phyloP scores from a whole-genome alignment of 2,113 vertebrate genomes.

The Phoxinus phoxinus region DNA sequence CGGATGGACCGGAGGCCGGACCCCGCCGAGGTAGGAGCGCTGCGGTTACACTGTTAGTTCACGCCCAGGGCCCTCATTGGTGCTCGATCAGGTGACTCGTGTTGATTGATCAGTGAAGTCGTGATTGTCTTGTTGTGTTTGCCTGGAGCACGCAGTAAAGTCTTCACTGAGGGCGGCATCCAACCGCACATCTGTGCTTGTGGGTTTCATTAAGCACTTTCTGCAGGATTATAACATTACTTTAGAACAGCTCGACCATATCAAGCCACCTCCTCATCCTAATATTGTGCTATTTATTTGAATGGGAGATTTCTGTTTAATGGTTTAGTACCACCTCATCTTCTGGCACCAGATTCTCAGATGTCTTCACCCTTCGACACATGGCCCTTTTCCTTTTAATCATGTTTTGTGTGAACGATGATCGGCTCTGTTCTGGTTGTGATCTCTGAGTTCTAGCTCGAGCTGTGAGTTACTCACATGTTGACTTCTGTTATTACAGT shows the following conservation, averaged over 20 bases:
- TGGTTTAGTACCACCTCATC: no score
- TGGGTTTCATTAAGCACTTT: neutral
- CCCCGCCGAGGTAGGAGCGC: neutral
- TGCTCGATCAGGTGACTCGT: neutral
- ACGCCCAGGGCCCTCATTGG: neutral
- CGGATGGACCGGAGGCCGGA: neutral
- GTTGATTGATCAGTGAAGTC: slow-evolving; percentile 23
- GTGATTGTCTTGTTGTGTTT: slow-evolving; percentile 4
- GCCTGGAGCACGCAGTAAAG: neutral
- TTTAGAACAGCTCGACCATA: neutral
- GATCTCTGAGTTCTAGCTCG: no score
- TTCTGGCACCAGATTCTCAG: no score
- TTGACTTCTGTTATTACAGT: neutral
- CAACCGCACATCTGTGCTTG: neutral
- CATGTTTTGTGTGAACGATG: neutral
- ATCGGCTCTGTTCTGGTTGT: neutral
- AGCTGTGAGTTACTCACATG: neutral
- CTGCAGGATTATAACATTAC: neutral
- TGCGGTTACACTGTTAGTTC: neutral
- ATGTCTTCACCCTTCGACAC: no score
- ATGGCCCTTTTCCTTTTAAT: no score
- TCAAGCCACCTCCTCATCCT: no score
- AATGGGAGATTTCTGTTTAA: no score
- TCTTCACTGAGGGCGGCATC: neutral
- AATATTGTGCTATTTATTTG: no score